Conservation (phyloP, 1,140 invertebrate species). For the Leptinotarsa undecemlineata region DNA sequence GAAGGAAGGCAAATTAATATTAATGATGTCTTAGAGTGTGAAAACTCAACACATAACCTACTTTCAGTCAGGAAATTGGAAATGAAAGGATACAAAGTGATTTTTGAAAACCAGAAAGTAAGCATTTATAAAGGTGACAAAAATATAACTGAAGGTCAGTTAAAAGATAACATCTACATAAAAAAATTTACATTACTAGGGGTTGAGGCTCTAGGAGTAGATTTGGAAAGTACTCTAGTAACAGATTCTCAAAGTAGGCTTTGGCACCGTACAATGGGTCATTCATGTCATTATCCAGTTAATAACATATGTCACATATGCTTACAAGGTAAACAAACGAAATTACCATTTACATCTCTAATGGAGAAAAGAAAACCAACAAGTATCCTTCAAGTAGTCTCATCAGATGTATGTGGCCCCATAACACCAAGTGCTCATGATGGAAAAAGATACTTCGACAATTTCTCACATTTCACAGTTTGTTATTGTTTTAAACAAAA, state of each 20-base stretch:
- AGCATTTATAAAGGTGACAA: neutral
- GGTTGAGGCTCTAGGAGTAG: no score
- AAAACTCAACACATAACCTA: neutral
- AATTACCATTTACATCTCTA: constrained; percentile 25
- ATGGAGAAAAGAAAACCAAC: constrained; percentile 16
- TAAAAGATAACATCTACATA: no score
- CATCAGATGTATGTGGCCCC: constrained; percentile 53
- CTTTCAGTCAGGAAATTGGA: neutral
- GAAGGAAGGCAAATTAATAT: no score
- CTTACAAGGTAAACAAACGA: constrained; percentile 29
- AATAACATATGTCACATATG: constrained; percentile 34
- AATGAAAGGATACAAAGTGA: neutral
- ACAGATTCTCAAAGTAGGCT: neutral
- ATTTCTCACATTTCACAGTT: constrained; percentile 28
- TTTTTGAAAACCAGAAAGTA: neutral
- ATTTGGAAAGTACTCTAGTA: no score
- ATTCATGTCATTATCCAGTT: constrained; percentile 19
- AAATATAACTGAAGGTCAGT: constrained; percentile 13
- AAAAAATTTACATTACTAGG: no score
- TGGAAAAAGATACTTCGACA: constrained; percentile 53
- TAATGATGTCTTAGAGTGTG: neutral
- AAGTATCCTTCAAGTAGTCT: constrained; percentile 46
- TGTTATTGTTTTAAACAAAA: constrained; percentile 20
- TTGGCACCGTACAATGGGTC: constrained; percentile 26
- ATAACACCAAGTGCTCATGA: constrained; percentile 46